Percentiles rank a stretch among this genome's conserved stretches.
These are phyloP conservation scores for Lycia hirtaria DNA, from an alignment of 2,888 invertebrate genomes.

Conservation along the genomic window DNA sequence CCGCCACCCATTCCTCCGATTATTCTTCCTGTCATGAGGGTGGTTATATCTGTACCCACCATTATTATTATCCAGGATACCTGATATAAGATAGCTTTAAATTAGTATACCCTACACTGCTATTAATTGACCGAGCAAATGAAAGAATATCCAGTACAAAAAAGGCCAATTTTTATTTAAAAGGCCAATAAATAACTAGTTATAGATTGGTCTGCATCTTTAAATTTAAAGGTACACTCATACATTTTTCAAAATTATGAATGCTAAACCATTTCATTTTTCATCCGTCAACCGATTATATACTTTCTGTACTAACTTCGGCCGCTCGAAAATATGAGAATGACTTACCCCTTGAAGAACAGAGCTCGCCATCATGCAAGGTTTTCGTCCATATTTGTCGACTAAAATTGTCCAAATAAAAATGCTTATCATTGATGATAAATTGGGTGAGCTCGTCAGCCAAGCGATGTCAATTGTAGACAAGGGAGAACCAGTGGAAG, in stretches of 20 bases:
- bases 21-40: constrained; percentile 53
- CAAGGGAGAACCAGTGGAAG: constrained; percentile 56
- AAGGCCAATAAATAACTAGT: too few species aligned
- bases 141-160: too few species aligned
- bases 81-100: constrained; percentile 40
- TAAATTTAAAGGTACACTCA: too few species aligned
- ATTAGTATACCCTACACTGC: not conserved
- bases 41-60: constrained; percentile 38
- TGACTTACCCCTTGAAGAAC: not conserved
- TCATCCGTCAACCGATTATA: too few species aligned
- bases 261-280: too few species aligned
- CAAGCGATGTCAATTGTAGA: constrained; percentile 60
- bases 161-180: too few species aligned
- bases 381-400: constrained; percentile 17
- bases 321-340: too few species aligned
- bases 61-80: constrained; percentile 53
- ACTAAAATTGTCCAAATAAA: constrained; percentile 7
- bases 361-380: constrained; percentile 2
- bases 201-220: too few species aligned
- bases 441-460: constrained; percentile 58
- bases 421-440: constrained; percentile 1
- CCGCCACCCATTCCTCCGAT: constrained; percentile 54
- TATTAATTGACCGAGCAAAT: too few species aligned
- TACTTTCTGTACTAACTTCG: too few species aligned
- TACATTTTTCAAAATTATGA: too few species aligned